Conservation (phyloP, 1,140 invertebrate species). For the Drosophila micromelanica region DNA sequence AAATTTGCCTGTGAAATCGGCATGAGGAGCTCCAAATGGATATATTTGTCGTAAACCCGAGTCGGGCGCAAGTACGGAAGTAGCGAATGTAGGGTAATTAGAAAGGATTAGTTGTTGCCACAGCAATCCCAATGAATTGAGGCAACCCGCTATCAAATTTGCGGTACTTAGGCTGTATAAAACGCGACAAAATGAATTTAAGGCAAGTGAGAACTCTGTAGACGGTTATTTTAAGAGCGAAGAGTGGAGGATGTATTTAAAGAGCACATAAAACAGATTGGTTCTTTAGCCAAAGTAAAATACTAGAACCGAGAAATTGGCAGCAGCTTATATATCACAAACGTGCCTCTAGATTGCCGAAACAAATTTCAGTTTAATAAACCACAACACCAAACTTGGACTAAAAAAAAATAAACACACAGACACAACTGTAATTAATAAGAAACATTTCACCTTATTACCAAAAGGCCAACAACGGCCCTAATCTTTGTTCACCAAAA, state of each 20-base stretch:
- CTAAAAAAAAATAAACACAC: constrained; percentile 5
- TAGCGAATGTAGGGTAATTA: constrained; percentile 38
- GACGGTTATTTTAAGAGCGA: too few relatives aligned
- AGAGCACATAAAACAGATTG: too few relatives aligned
- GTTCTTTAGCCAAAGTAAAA: too few relatives aligned
- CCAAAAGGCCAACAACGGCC: constrained; percentile 59
- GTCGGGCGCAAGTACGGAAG: neutral
- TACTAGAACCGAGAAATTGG: too few relatives aligned
- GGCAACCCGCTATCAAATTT: too few relatives aligned
- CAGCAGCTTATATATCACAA: too few relatives aligned
- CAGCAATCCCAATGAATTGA: neutral
- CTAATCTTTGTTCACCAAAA: constrained; percentile 45
- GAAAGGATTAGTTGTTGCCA: constrained; percentile 59
- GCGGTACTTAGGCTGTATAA: too few relatives aligned
- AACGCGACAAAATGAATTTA: too few relatives aligned
- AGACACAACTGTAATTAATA: constrained; percentile 69
- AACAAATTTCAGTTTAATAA: constrained; percentile 15
- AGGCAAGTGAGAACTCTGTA: too few relatives aligned
- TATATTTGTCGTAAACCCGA: constrained; percentile 1
- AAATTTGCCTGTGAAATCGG: constrained; percentile 23
- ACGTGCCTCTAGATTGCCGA: constrained; percentile 35
- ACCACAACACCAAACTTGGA: neutral
- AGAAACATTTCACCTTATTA: constrained; percentile 72
- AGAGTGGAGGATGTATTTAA: too few relatives aligned
- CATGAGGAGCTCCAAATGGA: constrained; percentile 40